Base-by-base conservation (phyloP, 1,140 invertebrate species). In the Scylla paramamosain region DNA sequence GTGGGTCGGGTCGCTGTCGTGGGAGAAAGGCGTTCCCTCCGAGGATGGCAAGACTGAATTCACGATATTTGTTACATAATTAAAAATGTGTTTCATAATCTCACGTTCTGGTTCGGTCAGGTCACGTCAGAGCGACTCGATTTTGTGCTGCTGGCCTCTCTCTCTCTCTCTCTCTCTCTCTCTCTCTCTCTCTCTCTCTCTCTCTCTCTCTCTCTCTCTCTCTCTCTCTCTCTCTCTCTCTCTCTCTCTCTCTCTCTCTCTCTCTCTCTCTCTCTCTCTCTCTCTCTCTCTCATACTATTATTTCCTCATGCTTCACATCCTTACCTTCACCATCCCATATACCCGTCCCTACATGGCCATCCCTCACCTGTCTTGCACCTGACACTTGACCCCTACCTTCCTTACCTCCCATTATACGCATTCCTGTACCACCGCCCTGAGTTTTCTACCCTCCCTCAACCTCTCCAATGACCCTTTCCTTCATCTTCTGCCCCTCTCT, bases 11-110 rank as follows among this genome's bases (percentile, higher is more conserved):
- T n/a, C 6, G 67, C 6, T 77, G 67, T 77, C 25, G 25, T n/a
- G 25, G 67, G 67, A n/a, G 14, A 87, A 87, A 39, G 84, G 84
- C 28, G 25, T 12, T 32, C 83, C 31, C 25, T 84, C 2, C 25
- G 31, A 25, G 84, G 39, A 46, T 31, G 31, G 87, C 32, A 46
- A 89, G 39, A 89, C 87, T 45, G 39, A 16, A n/a, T 48, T 39
- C 31, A 48, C 46, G 87, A 46, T 46, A 16, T 46, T 31, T 28
- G 31, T 46, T 87, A 87, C n/a, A 25, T 46, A 14, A 46, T 46
- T 46, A 39, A 46, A 87, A 77, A 14, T 59, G 52, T 77, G 31
- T 87, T 87, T 87, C 31, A 87, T 14, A 87, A 87, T 91, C 89
- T 91, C 86, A 20, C 86, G 31, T 46, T 32, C 29, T 88, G 32